phyloP scores from a whole-genome alignment of 1,140 invertebrate genomes.

The Thereuonema tuberculata region DNA sequence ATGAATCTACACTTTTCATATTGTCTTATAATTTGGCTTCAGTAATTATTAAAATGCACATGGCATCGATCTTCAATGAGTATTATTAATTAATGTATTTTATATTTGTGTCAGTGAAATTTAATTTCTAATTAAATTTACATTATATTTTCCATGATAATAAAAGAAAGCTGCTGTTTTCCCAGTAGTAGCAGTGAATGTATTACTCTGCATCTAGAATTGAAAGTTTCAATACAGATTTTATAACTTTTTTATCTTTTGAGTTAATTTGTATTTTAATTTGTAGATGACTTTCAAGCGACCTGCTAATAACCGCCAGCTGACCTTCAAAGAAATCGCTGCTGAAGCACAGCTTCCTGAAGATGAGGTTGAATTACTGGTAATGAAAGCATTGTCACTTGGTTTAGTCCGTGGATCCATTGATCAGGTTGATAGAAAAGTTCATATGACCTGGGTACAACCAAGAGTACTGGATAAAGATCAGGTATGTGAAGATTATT shows the following conservation, averaged over 20 bases:
- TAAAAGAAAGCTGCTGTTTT: too few relatives aligned
- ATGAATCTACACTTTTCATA: too few relatives aligned
- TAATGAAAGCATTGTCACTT: conserved; percentile 97
- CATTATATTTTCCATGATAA: too few relatives aligned
- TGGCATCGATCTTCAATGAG: too few relatives aligned
- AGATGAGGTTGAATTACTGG: conserved; percentile 78
- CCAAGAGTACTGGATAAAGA: conserved; percentile 67
- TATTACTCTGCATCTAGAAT: too few relatives aligned
- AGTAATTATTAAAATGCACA: too few relatives aligned
- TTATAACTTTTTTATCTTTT: neutral
- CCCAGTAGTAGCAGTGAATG: too few relatives aligned
- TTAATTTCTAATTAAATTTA: too few relatives aligned
- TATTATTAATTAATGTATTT: too few relatives aligned
- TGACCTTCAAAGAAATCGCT: conserved; percentile 86
- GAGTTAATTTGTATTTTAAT: conserved; percentile 7
- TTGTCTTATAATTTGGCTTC: too few relatives aligned
- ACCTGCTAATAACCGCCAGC: conserved; percentile 49
- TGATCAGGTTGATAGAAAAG: conserved; percentile 73
- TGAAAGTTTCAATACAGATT: too few relatives aligned
- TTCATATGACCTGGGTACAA: conserved; percentile 82
- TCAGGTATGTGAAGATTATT: conserved; percentile 40
- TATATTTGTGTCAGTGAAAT: too few relatives aligned
- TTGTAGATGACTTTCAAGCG: conserved; percentile 51
- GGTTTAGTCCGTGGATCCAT: conserved; percentile 87
- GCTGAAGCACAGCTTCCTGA: conserved; percentile 62